Evolutionary conservation across 2,113 vertebrate genomes (phyloP).

Genomic region (Notothenia coriiceps): DNA sequence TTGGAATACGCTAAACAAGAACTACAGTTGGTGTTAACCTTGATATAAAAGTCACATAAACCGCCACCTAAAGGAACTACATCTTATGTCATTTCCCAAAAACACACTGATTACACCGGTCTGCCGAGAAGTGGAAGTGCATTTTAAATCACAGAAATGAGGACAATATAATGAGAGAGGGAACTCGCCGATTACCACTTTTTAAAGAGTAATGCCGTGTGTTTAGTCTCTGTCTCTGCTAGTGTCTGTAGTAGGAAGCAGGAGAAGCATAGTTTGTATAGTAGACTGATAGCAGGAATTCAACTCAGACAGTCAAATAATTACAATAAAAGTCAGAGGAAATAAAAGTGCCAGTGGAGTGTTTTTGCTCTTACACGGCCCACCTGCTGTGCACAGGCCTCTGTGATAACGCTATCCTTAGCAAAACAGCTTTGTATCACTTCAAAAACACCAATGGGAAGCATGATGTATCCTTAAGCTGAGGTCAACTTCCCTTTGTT

Average conservation of each 20-base stretch:
- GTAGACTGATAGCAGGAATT: neutral
- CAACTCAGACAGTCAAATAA: neutral
- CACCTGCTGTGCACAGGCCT: slow-evolving; percentile 9
- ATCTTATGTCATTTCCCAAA: slow-evolving; percentile 1
- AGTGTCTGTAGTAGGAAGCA: neutral
- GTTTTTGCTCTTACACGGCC: neutral
- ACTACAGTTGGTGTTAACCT: neutral
- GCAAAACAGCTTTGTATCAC: slow-evolving; percentile 25
- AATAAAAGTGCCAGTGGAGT: neutral
- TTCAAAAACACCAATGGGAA: slow-evolving; percentile 36
- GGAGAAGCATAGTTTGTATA: neutral
- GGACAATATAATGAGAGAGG: neutral
- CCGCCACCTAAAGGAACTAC: neutral
- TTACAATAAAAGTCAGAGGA: neutral
- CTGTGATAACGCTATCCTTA: slow-evolving; percentile 6
- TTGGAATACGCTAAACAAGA: slow-evolving; percentile 16
- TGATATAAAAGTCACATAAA: slow-evolving; percentile 19
- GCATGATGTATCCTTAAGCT: slow-evolving; percentile 18
- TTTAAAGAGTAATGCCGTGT: neutral
- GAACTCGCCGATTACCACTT: neutral
- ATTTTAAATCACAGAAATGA: neutral
- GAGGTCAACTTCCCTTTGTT: slow-evolving; percentile 43
- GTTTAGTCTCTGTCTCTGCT: neutral
- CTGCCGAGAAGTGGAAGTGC: neutral
- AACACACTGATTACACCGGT: neutral